Base-by-base conservation (phyloP, 30 jellyfish, hydroid and myxozoan species). In the Chironex yamaguchii region DNA sequence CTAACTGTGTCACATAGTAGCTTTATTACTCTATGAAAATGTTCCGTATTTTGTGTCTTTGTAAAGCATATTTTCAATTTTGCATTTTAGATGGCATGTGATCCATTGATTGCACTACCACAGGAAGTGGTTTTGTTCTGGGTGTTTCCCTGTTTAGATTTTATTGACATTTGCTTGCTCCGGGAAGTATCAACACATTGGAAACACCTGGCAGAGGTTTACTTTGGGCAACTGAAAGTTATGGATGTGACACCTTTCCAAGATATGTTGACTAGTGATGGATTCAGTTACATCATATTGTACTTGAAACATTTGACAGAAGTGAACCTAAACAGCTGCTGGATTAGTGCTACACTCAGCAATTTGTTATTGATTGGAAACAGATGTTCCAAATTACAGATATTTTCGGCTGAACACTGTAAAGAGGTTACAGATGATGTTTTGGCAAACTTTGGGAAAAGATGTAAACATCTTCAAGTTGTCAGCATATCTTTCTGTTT, bases 371-470 rank as follows among this genome's bases (percentile, higher is more conserved):
- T 32, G 12, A 29, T 85, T 52, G 29, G 74, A 35, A 29, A 29
- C 14, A 64, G 66, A 6, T 85, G 96, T 49, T 75, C 48, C 21
- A 27, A 21, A 23, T 34, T 85, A 14, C 62, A 42, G 63, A 0
- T 0, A 27, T 85, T 72, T 51, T 85, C 96, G 9, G 70, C 96
- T 27, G 75, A 48, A 29, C 96, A 76, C 29, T 85, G 96, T 70
- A 85, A 85, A 52, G 32, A 13, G 63, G 85, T 85, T 4, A 87
- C 74, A 28, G 89, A 85, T 85, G 96, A 85, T 35, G 85, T 85
- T 12, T 67, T 85, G 26, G 85, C 67, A 17, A 51, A 29, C 13
- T 49, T 85, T 54, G 85, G 85, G 20, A 65, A 17, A 13, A 63
- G 74, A 13, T 85, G 96, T 34, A 28, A 32, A 48, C 62, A 26